Conservation (phyloP, 2,113 vertebrate genomes). For the Sebastes fasciatus region DNA sequence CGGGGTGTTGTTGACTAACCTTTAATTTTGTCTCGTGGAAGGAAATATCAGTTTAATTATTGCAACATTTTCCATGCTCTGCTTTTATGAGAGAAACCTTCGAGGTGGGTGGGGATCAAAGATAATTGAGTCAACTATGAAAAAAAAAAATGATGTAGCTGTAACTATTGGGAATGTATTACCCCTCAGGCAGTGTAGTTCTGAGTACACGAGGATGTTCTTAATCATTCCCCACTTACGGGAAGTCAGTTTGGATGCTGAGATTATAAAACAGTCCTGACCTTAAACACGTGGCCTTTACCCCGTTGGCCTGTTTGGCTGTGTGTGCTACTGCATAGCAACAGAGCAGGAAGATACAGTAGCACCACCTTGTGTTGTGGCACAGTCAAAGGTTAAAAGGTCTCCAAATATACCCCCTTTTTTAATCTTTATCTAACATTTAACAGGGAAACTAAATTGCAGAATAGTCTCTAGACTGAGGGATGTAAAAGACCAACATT, state of each 20-base stretch:
- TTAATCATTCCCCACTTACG: conserved; percentile 42
- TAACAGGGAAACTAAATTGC: background rate
- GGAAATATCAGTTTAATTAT: conserved; percentile 65
- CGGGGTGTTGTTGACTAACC: conserved; percentile 57
- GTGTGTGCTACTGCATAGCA: conserved; percentile 11
- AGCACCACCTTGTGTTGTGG: conserved; percentile 81
- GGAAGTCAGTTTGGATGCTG: conserved; percentile 45
- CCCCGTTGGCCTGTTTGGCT: conserved; percentile 46
- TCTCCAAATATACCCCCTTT: background rate
- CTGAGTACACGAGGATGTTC: conserved; percentile 24
- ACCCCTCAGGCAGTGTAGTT: conserved; percentile 1
- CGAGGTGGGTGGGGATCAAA: conserved; percentile 36
- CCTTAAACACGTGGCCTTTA: conserved; percentile 59
- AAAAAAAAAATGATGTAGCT: conserved; percentile 33
- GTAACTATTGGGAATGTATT: conserved; percentile 15
- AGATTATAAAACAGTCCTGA: conserved; percentile 59
- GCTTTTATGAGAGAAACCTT: conserved; percentile 39
- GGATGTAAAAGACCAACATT: background rate
- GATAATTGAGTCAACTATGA: conserved; percentile 17
- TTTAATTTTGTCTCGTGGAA: conserved; percentile 65
- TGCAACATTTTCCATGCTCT: conserved; percentile 42
- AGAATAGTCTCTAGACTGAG: background rate
- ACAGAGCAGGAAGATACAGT: conserved; percentile 69
- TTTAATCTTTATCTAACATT: background rate
- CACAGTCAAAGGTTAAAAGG: conserved; percentile 63